These are phyloP conservation scores for Sarcophaga carnaria DNA, from an alignment of 2,888 invertebrate species.

Conservation along the genomic window DNA sequence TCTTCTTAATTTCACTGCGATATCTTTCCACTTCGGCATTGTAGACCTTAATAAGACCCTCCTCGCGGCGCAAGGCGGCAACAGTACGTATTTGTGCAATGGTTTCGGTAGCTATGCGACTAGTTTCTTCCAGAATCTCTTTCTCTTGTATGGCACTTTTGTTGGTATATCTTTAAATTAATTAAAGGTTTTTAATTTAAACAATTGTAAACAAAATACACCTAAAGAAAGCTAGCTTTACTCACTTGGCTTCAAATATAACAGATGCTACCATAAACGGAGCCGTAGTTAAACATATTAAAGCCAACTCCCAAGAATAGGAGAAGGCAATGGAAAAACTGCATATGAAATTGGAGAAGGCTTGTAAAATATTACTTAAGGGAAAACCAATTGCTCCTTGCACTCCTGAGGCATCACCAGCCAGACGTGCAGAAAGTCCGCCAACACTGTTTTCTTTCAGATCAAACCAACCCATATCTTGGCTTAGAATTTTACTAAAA, in stretches of 20 bases:
- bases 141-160: conserved; percentile 85
- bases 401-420: conserved; percentile 88
- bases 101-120: conserved; percentile 88
- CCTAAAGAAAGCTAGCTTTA: background rate
- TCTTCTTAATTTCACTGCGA: conserved; percentile 83
- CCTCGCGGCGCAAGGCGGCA: conserved; percentile 86
- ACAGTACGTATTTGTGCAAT: conserved; percentile 89
- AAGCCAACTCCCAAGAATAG: conserved; percentile 88
- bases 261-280: conserved; percentile 87
- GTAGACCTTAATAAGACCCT: conserved; percentile 84
- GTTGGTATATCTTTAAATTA: conserved; percentile 82
- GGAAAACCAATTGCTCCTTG: conserved; percentile 89
- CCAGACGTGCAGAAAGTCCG: conserved; percentile 86
- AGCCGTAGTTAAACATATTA: conserved; percentile 86
- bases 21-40: conserved; percentile 83
- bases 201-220: background rate
- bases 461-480: conserved; percentile 88
- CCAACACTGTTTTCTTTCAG: conserved; percentile 87
- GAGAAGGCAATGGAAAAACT: conserved; percentile 85
- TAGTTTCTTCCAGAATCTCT: conserved; percentile 86
- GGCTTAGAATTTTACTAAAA: conserved; percentile 86
- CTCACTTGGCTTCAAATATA: conserved; percentile 85
- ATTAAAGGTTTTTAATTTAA: background rate
- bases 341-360: conserved; percentile 85
- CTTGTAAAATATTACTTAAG: conserved; percentile 87